Percentiles rank a stretch among this genome's conserved stretches.
Conservation (phyloP, 2,797 vertebrate species). For the Periophthalmus magnuspinnatus region DNA sequence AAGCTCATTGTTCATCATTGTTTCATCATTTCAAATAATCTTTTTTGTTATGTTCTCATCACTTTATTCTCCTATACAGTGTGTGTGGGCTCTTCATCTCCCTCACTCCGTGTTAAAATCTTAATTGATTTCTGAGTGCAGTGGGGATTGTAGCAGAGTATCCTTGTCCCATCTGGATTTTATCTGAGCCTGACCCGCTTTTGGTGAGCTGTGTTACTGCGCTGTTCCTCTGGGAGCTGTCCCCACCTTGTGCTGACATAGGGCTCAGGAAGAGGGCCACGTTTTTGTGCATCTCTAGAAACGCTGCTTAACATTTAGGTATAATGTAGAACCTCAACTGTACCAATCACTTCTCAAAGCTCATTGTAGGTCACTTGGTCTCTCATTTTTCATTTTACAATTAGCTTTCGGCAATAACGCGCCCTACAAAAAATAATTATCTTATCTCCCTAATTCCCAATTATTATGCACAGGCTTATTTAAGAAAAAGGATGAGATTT, state of each 20-base stretch:
- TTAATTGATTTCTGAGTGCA: conserved; percentile 71
- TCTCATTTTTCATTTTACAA: conserved; percentile 74
- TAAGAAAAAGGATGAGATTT: conserved; percentile 79
- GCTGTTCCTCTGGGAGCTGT: conserved; percentile 72
- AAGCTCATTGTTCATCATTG: too few relatives aligned
- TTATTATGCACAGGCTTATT: conserved; percentile 83
- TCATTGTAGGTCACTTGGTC: conserved; percentile 79
- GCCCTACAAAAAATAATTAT: conserved; percentile 86
- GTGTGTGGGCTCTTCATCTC: conserved; percentile 12
- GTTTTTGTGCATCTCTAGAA: conserved; percentile 49
- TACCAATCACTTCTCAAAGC: conserved; percentile 54
- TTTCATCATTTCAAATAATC: conserved; percentile 16
- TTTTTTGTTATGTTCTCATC: not conserved
- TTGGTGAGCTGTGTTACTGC: conserved; percentile 55
- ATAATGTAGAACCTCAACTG: conserved; percentile 29
- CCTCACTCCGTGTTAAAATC: conserved; percentile 46
- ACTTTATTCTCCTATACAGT: conserved; percentile 5
- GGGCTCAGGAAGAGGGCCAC: conserved; percentile 66
- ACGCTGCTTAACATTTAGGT: conserved; percentile 26
- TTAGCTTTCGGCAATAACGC: conserved; percentile 80
- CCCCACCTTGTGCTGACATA: conserved; percentile 68
- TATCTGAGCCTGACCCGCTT: conserved; percentile 76
- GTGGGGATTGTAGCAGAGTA: conserved; percentile 59
- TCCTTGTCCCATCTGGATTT: conserved; percentile 72
- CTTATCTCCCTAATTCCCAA: conserved; percentile 81